phyloP scores from a whole-genome alignment of 92 coral and sea anemone species.

The Parazoanthus darwini region DNA sequence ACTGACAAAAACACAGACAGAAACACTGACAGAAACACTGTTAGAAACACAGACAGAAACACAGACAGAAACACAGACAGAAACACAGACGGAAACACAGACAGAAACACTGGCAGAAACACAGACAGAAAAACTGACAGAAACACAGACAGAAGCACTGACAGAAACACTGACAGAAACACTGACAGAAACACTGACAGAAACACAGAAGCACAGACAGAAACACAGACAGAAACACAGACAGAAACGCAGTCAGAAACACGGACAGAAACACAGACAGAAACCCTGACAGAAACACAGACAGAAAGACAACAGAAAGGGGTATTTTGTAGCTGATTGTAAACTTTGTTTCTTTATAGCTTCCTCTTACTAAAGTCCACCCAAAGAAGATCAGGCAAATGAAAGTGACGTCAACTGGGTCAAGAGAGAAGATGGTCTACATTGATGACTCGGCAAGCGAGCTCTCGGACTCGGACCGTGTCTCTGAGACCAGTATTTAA shows the following conservation, averaged over 20 bases:
- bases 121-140: too few species aligned
- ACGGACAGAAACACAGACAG: too few species aligned
- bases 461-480: slow-evolving; percentile 21
- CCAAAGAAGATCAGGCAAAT: slow-evolving; percentile 27
- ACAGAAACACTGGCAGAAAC: too few species aligned
- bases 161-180: background rate
- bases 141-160: too few species aligned
- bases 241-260: too few species aligned
- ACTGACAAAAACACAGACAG: too few species aligned
- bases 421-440: slow-evolving; percentile 35
- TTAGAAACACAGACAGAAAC: too few species aligned
- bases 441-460: slow-evolving; percentile 40
- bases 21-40: too few species aligned
- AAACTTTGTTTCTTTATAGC: background rate
- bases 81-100: too few species aligned
- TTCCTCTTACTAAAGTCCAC: slow-evolving; percentile 19
- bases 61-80: too few species aligned
- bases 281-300: background rate
- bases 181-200: background rate
- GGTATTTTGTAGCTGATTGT: background rate
- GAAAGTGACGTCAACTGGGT: slow-evolving; percentile 14
- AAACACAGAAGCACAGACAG: too few species aligned
- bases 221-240: background rate
- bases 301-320: background rate
- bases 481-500: slow-evolving; percentile 33